Base-by-base conservation (phyloP, 1,140 invertebrate species). In the Spodoptera frugiperda region DNA sequence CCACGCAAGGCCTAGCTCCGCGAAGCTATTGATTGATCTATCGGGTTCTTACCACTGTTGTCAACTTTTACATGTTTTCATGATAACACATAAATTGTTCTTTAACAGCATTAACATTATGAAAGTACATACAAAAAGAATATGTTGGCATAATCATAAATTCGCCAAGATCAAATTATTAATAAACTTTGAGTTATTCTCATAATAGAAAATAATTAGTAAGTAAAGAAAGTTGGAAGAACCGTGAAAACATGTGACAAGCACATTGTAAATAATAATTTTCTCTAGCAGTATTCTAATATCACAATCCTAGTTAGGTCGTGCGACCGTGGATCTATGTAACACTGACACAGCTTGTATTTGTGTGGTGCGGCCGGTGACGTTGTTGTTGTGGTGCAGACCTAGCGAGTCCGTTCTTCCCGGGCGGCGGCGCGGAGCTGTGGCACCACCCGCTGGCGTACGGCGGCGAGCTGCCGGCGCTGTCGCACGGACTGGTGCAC, bases 361-460 rank as follows among this genome's bases (percentile, higher is more conserved):
- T 30, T 70, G 46, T 44, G 44, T 75, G n/a, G 39, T 49, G 21
- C 44, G 44, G 39, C 49, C 12, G 39, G 12, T 44, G 55, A 57
- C 55, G 12, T 73, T 48, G 44, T 21, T 61, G 21, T 73, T 76
- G 44, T 81, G 70, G 72, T 79, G 82, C 96, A 98, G 98, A 98
- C 95, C 95, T 99, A 95, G 98, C 98, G 90, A 97, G 97, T 84
- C 98, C 98, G 76, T 98, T 99, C 96, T 98, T 99, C 96, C 97
- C 98, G 96, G 96, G 92, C 55, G 92, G 91, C 9, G 91, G 92
- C n/a, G 97, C 97, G 68, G 98, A 99, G 95, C 95, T 98, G 87
- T 99, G 98, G 98, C 98, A 98, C 95, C 98, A 98, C 87, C 95
- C 98, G 93, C 96, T 98, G 76, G 97, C 97, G 65, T 97, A 97